These are phyloP conservation scores for Melanargia galathea DNA, from an alignment of 2,888 invertebrate species.

Conservation along the genomic window DNA sequence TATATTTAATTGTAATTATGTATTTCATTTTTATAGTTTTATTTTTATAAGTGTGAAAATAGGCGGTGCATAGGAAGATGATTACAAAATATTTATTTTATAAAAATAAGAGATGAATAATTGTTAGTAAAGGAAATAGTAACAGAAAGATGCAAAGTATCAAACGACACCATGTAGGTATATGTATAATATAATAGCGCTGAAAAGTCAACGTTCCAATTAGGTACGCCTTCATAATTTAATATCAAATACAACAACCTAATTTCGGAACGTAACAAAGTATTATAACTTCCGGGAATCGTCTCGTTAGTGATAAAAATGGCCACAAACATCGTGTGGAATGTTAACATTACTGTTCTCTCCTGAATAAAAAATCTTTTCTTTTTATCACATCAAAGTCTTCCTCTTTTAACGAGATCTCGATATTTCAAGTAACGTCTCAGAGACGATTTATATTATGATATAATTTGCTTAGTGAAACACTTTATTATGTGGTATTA, in stretches of 20 bases:
- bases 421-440: slow-evolving; percentile 50
- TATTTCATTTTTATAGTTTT: too few species aligned
- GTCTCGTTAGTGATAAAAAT: slow-evolving; percentile 72
- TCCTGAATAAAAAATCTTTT: slow-evolving; percentile 54
- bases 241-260: slow-evolving; percentile 58
- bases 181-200: not conserved
- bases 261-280: slow-evolving; percentile 64
- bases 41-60: too few species aligned
- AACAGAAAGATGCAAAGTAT: not conserved
- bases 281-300: slow-evolving; percentile 71
- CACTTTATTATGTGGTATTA: not conserved
- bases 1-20: too few species aligned
- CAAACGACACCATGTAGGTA: not conserved
- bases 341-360: slow-evolving; percentile 65
- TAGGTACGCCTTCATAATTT: slow-evolving; percentile 53
- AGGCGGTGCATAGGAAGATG: too few species aligned
- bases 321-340: slow-evolving; percentile 61
- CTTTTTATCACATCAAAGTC: slow-evolving; percentile 68
- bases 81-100: too few species aligned
- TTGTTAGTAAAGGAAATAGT: not conserved
- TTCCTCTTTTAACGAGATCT: slow-evolving; percentile 53
- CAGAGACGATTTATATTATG: slow-evolving; percentile 37
- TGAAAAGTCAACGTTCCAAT: slow-evolving; percentile 48
- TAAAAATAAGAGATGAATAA: too few species aligned
- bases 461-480: not conserved